Evolutionary conservation across 2,888 invertebrate species (phyloP).

Genomic region (Spilosoma lubricipeda): DNA sequence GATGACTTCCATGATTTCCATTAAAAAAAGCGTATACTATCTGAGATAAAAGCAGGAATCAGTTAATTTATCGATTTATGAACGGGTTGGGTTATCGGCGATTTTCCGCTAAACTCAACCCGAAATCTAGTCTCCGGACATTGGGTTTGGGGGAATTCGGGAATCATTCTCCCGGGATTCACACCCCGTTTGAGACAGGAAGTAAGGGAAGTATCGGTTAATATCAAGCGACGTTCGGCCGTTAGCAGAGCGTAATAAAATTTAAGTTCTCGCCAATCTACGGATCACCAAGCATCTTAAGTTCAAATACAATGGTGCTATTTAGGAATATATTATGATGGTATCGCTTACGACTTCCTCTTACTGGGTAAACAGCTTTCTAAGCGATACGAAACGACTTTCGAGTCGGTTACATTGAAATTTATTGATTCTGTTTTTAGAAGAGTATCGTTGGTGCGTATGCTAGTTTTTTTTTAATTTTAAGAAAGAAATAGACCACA

Average conservation of each 20-base stretch:
- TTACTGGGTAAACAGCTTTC: slow-evolving; percentile 29
- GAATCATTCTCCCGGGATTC: slow-evolving; percentile 56
- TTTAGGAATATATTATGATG: slow-evolving; percentile 39
- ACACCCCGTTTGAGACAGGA: slow-evolving; percentile 53
- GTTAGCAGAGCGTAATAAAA: slow-evolving; percentile 53
- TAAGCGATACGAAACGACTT: slow-evolving; percentile 24
- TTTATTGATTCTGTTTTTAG: not conserved
- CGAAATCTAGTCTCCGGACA: slow-evolving; percentile 40
- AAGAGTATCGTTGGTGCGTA: not conserved
- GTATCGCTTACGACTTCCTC: slow-evolving; percentile 37
- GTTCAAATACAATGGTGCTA: slow-evolving; percentile 37
- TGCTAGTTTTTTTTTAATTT: not conserved
- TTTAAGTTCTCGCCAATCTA: slow-evolving; percentile 52
- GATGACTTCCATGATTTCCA: slow-evolving; percentile 20
- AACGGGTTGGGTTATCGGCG: slow-evolving; percentile 39
- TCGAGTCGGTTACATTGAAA: slow-evolving; percentile 11
- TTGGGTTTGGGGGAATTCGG: slow-evolving; percentile 45
- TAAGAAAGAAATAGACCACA: not conserved
- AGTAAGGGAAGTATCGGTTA: slow-evolving; percentile 47
- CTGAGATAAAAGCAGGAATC: slow-evolving; percentile 42
- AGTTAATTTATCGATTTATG: slow-evolving; percentile 44
- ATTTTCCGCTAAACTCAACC: slow-evolving; percentile 48
- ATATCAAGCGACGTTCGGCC: slow-evolving; percentile 52
- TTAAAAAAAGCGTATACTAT: slow-evolving; percentile 32
- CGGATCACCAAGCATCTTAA: slow-evolving; percentile 41